Evolutionary conservation across 2,797 vertebrate genomes (phyloP).

Genomic region (Premnoplex brunnescens): DNA sequence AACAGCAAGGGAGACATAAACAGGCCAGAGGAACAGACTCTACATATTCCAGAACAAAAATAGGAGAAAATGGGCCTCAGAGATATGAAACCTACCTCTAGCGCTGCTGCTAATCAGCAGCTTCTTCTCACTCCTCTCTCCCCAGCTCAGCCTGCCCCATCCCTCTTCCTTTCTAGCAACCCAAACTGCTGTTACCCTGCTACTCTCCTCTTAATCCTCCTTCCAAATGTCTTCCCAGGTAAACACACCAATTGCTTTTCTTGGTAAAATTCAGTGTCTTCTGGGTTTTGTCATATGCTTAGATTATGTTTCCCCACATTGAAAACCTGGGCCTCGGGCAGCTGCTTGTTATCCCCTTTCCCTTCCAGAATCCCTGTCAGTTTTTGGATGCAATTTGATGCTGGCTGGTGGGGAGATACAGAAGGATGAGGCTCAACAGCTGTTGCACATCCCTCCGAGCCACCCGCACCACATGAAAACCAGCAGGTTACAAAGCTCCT

Average conservation of each 20-base stretch:
- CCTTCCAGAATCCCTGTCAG: not conserved
- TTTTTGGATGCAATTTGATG: not conserved
- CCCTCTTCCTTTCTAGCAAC: not conserved
- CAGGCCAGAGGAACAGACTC: not conserved
- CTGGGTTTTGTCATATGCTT: not conserved
- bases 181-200: not conserved
- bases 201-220: not conserved
- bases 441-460: not conserved
- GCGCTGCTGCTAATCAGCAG: not conserved
- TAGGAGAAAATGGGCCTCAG: not conserved
- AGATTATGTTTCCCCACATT: not conserved
- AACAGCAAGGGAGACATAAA: not conserved
- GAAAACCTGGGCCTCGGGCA: not conserved
- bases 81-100: not conserved
- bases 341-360: not conserved
- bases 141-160: not conserved
- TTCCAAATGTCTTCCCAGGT: not conserved
- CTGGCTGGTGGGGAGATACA: not conserved
- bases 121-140: not conserved
- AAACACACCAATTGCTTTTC: fast-evolving
- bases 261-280: not conserved
- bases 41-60: not conserved
- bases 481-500: constrained; percentile 20
- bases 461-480: not conserved
- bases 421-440: not conserved